Evolutionary conservation across 92 coral and sea anemone species (phyloP), one percentile per base, ranked within the genome.

Genomic region (Porites cylindrica): DNA sequence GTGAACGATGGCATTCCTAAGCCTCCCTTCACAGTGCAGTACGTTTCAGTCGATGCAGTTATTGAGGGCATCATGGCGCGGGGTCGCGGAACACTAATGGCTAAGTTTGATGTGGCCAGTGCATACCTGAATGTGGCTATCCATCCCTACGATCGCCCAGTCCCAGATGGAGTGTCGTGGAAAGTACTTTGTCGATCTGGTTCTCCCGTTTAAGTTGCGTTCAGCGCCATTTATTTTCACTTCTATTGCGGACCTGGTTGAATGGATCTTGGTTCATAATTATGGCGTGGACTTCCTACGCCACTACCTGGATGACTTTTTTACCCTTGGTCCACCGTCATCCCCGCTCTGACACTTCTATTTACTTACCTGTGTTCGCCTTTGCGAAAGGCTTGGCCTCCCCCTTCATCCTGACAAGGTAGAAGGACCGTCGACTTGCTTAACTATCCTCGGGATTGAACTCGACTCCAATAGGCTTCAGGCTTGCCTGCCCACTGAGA

Each of bases 1-100:
- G 82, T 84, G 8, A 84, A 84, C 43, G 88, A 84, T 47, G 82
- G 72, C 32, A 74, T 75, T 14, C 65, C 52, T 0, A 84, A 84
- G 64, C 23, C 51, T 53, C 59, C 59, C 59, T 53, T 53, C 12
- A 53, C 59, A 53, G 59, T 53, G 10, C 59, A 53, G 59, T 53
- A 53, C 13, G 12, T 53, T 8, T 53, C 32, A 29, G 32, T 29
- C 3, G 32, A 29, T 29, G 32, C 59, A 53, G 59, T 53, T 11
- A 53, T 53, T 53, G 59, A 53, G 59, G 12, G 59, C 59, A 53
- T 53, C 9, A 53, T 53, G 59, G 59, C 59, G 10, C 59, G 9
- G 9, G 59, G 59, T 11, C 59, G 59, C 9, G 73, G 73, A 21
- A 69, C 73, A 8, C 29, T 69, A 1, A 69, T 69, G 73, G 73